Evolutionary conservation across 2,797 vertebrate genomes (phyloP).

Genomic region (Xenentodon cancila): DNA sequence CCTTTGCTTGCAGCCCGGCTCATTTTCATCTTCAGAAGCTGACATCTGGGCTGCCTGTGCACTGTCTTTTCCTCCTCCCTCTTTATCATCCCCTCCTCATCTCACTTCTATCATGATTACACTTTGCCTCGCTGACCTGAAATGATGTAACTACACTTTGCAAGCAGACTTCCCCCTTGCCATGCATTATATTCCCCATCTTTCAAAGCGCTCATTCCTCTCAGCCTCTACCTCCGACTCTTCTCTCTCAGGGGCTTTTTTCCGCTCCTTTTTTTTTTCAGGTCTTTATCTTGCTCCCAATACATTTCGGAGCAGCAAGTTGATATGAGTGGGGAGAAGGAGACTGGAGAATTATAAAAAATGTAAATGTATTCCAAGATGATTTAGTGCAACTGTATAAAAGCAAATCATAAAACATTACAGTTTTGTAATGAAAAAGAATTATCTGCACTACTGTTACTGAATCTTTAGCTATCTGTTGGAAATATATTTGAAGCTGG

Average conservation of each 20-base stretch:
- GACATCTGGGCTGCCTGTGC: background rate
- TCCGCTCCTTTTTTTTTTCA: slow-evolving; percentile 31
- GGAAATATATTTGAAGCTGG: too few relatives aligned
- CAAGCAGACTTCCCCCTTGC: slow-evolving; percentile 56
- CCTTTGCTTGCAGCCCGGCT: slow-evolving; percentile 30
- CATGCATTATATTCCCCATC: slow-evolving; percentile 48
- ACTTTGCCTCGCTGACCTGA: slow-evolving; percentile 69
- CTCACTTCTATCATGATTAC: slow-evolving; percentile 74
- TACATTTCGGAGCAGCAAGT: slow-evolving; percentile 48
- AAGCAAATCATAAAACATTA: slow-evolving; percentile 28
- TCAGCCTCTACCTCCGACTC: slow-evolving; percentile 18
- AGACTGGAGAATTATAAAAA: slow-evolving; percentile 22
- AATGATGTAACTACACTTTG: slow-evolving; percentile 78
- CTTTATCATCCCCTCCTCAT: slow-evolving; percentile 54
- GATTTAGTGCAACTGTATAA: slow-evolving; percentile 41
- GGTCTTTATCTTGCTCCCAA: slow-evolving; percentile 66
- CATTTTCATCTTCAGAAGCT: slow-evolving; percentile 12
- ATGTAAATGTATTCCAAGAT: slow-evolving; percentile 48
- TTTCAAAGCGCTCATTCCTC: slow-evolving; percentile 47
- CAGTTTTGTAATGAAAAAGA: slow-evolving; percentile 23
- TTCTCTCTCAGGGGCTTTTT: slow-evolving; percentile 9
- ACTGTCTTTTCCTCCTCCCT: slow-evolving; percentile 17
- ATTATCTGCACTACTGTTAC: too few relatives aligned
- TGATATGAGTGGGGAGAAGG: slow-evolving; percentile 25
- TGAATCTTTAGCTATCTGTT: too few relatives aligned